A percentile compares a stretch with the other conserved stretches of the same genome.
phyloP scores from a whole-genome alignment of 2,113 vertebrate genomes.

The Orthochromis malagaraziensis region DNA sequence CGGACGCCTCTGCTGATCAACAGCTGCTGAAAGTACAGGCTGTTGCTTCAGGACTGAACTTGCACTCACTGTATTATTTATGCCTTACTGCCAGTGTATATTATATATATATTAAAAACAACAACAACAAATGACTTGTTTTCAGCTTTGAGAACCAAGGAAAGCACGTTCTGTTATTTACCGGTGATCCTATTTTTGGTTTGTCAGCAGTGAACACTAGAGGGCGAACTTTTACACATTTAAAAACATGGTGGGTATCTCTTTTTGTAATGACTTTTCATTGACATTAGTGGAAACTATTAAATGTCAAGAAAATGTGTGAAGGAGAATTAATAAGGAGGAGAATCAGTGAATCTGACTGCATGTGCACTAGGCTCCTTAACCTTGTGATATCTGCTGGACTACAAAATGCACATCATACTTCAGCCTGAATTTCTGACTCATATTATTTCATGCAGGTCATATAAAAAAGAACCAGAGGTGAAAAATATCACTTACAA shows the following conservation, averaged over 20 bases:
- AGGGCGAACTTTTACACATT: not conserved
- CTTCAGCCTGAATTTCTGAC: not conserved
- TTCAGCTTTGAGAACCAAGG: not conserved
- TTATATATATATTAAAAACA: not conserved
- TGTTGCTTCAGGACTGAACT: not conserved
- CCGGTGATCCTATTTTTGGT: not conserved
- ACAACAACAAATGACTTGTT: conserved; percentile 5
- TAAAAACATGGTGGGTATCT: not conserved
- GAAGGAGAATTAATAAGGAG: not conserved
- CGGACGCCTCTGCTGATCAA: not conserved
- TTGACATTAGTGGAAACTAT: not conserved
- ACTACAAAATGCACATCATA: not conserved
- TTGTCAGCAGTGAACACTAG: conserved; percentile 6
- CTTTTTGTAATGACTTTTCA: fast-evolving
- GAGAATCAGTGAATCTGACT: fast-evolving
- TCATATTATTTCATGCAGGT: not conserved
- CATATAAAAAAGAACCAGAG: not conserved
- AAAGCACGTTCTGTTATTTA: not conserved
- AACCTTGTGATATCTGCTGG: not conserved
- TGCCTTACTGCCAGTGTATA: not conserved
- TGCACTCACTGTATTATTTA: conserved; percentile 26
- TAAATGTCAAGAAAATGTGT: not conserved
- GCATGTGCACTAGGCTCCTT: not conserved
- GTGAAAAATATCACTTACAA: not conserved
- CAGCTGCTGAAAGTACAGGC: not conserved